Base-by-base conservation (phyloP, 2,113 vertebrate species). In the Poeciliopsis turrubarensis region DNA sequence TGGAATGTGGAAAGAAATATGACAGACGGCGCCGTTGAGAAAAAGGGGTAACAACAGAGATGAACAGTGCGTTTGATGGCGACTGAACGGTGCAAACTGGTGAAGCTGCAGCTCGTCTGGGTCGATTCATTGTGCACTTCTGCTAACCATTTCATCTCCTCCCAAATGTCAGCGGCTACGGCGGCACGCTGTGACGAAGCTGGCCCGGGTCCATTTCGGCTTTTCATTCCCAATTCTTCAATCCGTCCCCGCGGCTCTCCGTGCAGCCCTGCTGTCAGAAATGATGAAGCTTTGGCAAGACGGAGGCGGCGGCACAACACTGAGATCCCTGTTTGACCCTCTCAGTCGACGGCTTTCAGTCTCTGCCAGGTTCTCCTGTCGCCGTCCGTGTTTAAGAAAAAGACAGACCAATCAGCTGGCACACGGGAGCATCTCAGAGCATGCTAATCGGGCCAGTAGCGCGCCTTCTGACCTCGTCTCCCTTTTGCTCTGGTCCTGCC, bases 281-380 rank as follows among this genome's bases (percentile, higher is more conserved):
- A 64, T 81, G 76, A 84, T 80, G 72, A 62, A 47, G 68, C 80
- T 85, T 27, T 69, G 80, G 78, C 54, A 30, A 65, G 78, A 62
- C 75, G 26, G 44, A 87, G 90, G 89, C 86, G 86, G 81, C 74
- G 81, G 75, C 73, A 82, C 44, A 73, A 77, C 85, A 87, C 70
- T 80, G 75, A 65, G 47, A 77, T 91, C 70, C 81, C 79, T 87
- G 75, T 83, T 78, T 17, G 66, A 47, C 68, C 75, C 39, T 68
- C 51, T 73, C 51, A 54, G 30, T 30, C 17, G 34, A 11, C 27
- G 2, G 3, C 60, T 71, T 51, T 67, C 44, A 22, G 61, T 70
- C 61, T 61, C 30, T 41, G 13, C 81, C 65, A 65, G 62, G 27
- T 44, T 44, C 32, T n/a, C 54, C 70, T 25, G 19, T 69, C 44